These are phyloP conservation scores for Drusus annulatus DNA, from an alignment of 1,140 invertebrate species.

Conservation along the genomic window DNA sequence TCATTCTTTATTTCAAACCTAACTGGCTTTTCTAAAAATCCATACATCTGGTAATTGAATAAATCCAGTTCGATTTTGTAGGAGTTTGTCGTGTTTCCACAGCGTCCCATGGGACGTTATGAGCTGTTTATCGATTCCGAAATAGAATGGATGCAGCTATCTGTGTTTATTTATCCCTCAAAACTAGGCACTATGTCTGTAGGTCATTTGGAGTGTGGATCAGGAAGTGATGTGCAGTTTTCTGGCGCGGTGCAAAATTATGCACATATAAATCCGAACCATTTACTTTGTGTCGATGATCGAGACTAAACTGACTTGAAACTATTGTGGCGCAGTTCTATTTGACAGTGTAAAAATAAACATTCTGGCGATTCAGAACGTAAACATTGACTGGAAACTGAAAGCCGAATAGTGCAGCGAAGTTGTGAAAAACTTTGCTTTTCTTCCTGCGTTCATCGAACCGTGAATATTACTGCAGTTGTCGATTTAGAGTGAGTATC, in stretches of 20 bases:
- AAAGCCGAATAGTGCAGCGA: neutral
- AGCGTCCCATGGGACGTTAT: slow-evolving; percentile 32
- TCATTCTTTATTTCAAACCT: slow-evolving; percentile 19
- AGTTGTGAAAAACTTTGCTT: neutral
- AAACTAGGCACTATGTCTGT: slow-evolving; percentile 50
- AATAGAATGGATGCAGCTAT: slow-evolving; percentile 50
- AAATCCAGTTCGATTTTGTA: neutral
- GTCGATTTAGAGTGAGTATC: no score
- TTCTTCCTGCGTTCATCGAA: neutral
- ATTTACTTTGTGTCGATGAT: slow-evolving; percentile 2
- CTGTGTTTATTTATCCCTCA: slow-evolving; percentile 43
- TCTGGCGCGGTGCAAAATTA: slow-evolving; percentile 13
- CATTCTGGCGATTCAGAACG: slow-evolving; percentile 10
- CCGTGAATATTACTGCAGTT: no score
- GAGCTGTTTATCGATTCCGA: slow-evolving; percentile 49
- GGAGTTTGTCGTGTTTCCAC: slow-evolving; percentile 37
- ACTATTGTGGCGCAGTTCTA: slow-evolving; percentile 6
- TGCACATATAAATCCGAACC: slow-evolving; percentile 7
- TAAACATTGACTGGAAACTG: slow-evolving; percentile 24
- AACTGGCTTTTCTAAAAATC: neutral
- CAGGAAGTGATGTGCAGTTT: slow-evolving; percentile 18
- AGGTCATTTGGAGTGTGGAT: slow-evolving; percentile 40
- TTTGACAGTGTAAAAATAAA: slow-evolving; percentile 40
- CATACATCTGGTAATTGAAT: no score
- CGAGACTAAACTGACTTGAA: neutral